Evolutionary conservation across 2,888 invertebrate species (phyloP).

Genomic region (Fissipunctia ypsillon): DNA sequence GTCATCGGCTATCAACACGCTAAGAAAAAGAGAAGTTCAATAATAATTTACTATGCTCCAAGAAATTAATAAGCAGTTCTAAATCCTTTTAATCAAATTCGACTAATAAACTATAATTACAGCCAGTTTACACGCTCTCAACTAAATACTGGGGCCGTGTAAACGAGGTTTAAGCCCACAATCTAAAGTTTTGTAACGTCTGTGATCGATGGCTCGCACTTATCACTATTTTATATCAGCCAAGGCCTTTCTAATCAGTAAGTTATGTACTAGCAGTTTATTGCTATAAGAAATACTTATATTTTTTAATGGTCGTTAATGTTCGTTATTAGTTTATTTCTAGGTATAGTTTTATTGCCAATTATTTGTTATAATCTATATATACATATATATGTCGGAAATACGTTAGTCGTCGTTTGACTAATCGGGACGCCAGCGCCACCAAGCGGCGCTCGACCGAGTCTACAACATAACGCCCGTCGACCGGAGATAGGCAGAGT

Average conservation of each 20-base stretch:
- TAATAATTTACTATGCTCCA: not conserved
- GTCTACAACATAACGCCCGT: too few relatives aligned
- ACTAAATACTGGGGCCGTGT: not conserved
- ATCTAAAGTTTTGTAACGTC: constrained; percentile 31
- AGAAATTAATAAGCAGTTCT: not conserved
- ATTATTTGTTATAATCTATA: too few relatives aligned
- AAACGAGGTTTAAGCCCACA: constrained; percentile 18
- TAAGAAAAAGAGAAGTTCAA: too few relatives aligned
- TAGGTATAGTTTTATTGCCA: not conserved
- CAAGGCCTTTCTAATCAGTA: constrained; percentile 61
- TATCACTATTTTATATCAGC: constrained; percentile 49
- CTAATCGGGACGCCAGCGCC: too few relatives aligned
- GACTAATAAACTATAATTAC: not conserved
- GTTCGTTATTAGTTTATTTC: constrained; percentile 4
- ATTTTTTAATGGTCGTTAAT: constrained; percentile 13
- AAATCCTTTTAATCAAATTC: not conserved
- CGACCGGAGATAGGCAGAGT: too few relatives aligned
- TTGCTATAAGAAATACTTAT: constrained; percentile 30
- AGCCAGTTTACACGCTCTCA: not conserved
- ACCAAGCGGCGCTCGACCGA: too few relatives aligned
- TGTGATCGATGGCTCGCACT: constrained; percentile 54
- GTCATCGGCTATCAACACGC: too few relatives aligned
- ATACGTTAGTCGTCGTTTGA: too few relatives aligned
- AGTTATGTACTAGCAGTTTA: constrained; percentile 39
- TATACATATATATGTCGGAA: too few relatives aligned